Evolutionary conservation across 2,113 vertebrate genomes (phyloP), one percentile per base, ranked within the genome.

Genomic region (Gymnobelideus leadbeateri): DNA sequence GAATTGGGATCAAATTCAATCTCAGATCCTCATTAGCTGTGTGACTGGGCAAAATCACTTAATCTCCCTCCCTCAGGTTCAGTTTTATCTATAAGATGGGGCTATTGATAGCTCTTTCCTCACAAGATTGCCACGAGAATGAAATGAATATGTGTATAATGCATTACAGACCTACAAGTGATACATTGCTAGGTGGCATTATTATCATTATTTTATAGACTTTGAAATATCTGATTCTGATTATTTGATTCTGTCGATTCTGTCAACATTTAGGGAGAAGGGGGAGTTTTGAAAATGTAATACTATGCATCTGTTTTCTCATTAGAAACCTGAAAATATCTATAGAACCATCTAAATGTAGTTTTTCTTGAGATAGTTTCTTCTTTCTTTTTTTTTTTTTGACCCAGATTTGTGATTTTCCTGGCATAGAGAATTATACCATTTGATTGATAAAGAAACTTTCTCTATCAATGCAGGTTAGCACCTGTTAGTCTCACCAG

Each of bases 191-290:
- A 84, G 1, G 31, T 37, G 61, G 57, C 3, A 61, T n/a, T 77
- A 77, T 55, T 90, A n/a, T 43, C 84, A 52, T 25, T 55, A 31
- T 84, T 84, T 77, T 89, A 43, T 90, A 95, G 61, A 91, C 24
- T 94, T 54, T 26, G 89, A 21, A 26, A 49, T 89, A 46, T 16
- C 26, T 52, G 46, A 51, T 46, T 90, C 51, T 49, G 47, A 49
- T 49, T 49, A 37, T 92, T 50, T 68, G 43, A 93, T 68, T 89
- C 21, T 8, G 51, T n/a, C 28, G 43, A 93, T 68, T 89, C 21
- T 8, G 51, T n/a, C 28, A 93, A 31, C 37, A 90, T 94, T 89
- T 57, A 94, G 51, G 51, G 24, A 61, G 31, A 52, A 61, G 28
- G 10, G 55, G 37, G 89, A 6, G 25, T 55, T 43, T 2, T 89